phyloP scores from a whole-genome alignment of 2,113 vertebrate genomes.

The Pipra filicauda region DNA sequence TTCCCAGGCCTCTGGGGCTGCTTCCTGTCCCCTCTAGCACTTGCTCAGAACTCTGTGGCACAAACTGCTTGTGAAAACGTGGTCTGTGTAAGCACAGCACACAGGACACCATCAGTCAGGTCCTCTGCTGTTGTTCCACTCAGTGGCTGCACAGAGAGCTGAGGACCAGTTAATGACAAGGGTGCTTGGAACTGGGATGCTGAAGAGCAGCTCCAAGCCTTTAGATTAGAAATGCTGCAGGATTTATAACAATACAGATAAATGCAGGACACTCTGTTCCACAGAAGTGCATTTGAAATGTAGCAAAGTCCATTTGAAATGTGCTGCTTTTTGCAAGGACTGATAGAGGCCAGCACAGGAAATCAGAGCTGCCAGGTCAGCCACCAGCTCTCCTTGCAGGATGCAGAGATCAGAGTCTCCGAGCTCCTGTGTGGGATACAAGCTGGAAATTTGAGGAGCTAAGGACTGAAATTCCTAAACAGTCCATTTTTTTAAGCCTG shows the following conservation, averaged over 20 bases:
- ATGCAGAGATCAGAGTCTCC: neutral
- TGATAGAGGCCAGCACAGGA: neutral
- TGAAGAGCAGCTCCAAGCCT: neutral
- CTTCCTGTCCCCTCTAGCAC: neutral
- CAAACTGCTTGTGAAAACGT: neutral
- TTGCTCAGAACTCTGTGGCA: neutral
- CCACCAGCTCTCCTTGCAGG: neutral
- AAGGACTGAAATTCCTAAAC: neutral
- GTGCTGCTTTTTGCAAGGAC: neutral
- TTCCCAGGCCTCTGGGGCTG: neutral
- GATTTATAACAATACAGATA: neutral
- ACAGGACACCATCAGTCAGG: neutral
- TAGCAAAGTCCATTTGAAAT: neutral
- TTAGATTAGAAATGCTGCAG: neutral
- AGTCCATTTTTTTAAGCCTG: neutral
- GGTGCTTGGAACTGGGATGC: neutral
- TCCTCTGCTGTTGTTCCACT: neutral
- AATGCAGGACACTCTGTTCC: neutral
- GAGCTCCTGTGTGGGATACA: neutral
- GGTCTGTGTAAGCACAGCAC: neutral
- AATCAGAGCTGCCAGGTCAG: neutral
- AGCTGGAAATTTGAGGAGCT: neutral
- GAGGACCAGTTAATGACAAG: neutral
- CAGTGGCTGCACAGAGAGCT: neutral
- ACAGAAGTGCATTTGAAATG: neutral